phyloP scores from a whole-genome alignment of 30 jellyfish, hydroid and myxozoan genomes.

The Sanderia malayensis region DNA sequence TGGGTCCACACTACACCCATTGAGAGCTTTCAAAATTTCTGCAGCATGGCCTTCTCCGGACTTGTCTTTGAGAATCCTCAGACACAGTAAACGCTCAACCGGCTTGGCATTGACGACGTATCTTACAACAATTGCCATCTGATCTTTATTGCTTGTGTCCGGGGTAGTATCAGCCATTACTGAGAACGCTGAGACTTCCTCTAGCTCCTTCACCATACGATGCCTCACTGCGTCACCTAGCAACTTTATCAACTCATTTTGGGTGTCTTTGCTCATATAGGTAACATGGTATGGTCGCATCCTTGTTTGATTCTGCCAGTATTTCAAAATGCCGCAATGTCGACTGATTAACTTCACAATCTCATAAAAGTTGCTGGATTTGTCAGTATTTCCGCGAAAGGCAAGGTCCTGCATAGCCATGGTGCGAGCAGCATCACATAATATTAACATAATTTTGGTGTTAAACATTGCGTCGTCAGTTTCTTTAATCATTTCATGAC shows the following conservation, averaged over 20 bases:
- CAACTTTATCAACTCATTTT: constrained; percentile 6
- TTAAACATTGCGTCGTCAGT: constrained; percentile 1
- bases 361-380: constrained; percentile 17
- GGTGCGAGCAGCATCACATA: constrained; percentile 12
- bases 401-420: constrained; percentile 15
- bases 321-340: constrained; percentile 12
- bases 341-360: constrained; percentile 24
- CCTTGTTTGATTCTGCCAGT: constrained; percentile 27
- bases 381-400: constrained; percentile 14
- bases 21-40: constrained; percentile 28
- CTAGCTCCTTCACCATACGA: constrained; percentile 8
- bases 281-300: constrained; percentile 28
- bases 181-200: constrained; percentile 3
- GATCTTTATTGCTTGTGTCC: constrained; percentile 7
- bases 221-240: constrained; percentile 21
- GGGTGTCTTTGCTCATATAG: constrained; percentile 23
- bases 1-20: too few species aligned
- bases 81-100: too few species aligned
- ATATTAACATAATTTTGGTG: neutral
- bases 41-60: constrained; percentile 39
- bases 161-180: constrained; percentile 22
- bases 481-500: neutral
- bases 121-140: constrained; percentile 8
- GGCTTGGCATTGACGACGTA: constrained; percentile 3
- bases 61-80: constrained; percentile 28